Evolutionary conservation across 2,113 vertebrate genomes (phyloP), one percentile per base, ranked within the genome.

Genomic region (Illadopsis cleaveri): DNA sequence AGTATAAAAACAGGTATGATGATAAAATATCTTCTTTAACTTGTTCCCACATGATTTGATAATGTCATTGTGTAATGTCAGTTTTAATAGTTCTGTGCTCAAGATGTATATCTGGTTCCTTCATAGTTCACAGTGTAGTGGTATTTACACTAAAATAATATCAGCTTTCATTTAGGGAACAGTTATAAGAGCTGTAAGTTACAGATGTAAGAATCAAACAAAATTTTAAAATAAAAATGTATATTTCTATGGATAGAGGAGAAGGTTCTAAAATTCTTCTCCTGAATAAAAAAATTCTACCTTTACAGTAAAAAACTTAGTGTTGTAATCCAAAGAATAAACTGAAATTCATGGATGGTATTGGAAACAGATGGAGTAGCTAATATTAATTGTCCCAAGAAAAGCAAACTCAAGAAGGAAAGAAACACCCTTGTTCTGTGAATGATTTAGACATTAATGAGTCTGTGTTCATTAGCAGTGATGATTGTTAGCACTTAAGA

Each of bases 401-500:
- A 86, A 83, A 86, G 47, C 54, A 94, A 92, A 66, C 15, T 93
- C 60, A 78, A 92, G 69, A 92, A 53, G 62, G 45, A 91, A 75
- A 65, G 80, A 64, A 90, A 83, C 12, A 57, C 38, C 61, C 65
- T 89, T 92, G 24, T 92, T 31, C 65, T 89, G 37, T 68, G 54
- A 93, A 89, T 89, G 51, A 94, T 91, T 94, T 82, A 86, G 70
- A 86, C 31, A 40, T 77, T 94, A 94, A 95, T 81, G 86, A 89
- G 48, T 79, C 65, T 8, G 3, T 48, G 40, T 95, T 94, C 89
- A 89, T 95, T 73, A 94, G 87, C 72, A 72, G 17, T 78, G 53
- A 79, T 96, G 69, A 89, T 60, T 86, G 64, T 89, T 83, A 91
- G 78, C 80, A 91, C 89, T 95, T 86, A 96, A 93, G 57, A 79